Evolutionary conservation across 2,797 vertebrate species (phyloP), one percentile per base, ranked within the genome.

Genomic region (Bufotes viridis): DNA sequence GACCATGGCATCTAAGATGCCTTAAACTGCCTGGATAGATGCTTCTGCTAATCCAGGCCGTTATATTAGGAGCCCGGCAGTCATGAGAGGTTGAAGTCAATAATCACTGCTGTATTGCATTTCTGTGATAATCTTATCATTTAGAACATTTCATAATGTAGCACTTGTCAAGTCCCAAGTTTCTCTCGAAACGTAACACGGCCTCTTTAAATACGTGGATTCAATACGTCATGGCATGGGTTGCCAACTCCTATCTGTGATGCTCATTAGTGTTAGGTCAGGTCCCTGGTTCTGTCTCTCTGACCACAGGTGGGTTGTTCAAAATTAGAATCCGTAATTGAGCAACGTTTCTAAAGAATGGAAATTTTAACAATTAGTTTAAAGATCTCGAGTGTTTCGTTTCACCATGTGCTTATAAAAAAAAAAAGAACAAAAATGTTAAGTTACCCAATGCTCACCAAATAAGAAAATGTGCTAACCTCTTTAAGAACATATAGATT

Each of bases 251-350:
- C 67, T 72, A 20, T 72, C 49, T 55, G 24, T 26, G 26, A 17
- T 2, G 51, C 67, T 83, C 81, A 83, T 82, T 82, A 82, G 53
- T 72, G 51, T 29, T 58, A 72, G 81, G 81, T 83, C 81, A 83
- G 65, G 53, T 57, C 51, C 18, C 51, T 12, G 24, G 14, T 22
- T 55, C 65, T 55, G 20, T 26, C 24, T 72, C 24, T 55, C n/a
- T 57, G n/a, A 72, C 67, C 63, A 83, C 67, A 83, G 53, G n/a
- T 83, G 49, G 49, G 10, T 72, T 83, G 67, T 83, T 34, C 53
- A 70, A 83, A 83, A 83, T 83, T 83, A 72, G 51, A 83, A 57
- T n/a, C 53, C 22, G 53, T 72, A 83, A 83, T 72, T 72, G 67
- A 83, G 49, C 24, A 20, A n/a, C 67, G 69, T 72, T 20, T 55